Evolutionary conservation across 2,113 vertebrate species (phyloP).

Genomic region (Fulica atra): DNA sequence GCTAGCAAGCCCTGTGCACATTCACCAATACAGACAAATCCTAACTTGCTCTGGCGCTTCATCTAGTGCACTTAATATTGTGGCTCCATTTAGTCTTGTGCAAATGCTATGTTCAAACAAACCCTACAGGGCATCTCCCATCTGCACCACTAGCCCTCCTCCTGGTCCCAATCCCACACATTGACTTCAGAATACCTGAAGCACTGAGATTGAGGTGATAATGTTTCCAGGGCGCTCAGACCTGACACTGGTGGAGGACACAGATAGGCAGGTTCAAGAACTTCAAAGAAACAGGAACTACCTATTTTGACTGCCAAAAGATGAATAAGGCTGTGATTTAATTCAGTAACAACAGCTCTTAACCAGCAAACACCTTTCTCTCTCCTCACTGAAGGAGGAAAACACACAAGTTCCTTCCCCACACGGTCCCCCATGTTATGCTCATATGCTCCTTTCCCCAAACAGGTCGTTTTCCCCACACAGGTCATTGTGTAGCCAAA

Average conservation of each 20-base stretch:
- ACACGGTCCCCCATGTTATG: neutral
- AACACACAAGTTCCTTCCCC: neutral
- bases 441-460: neutral
- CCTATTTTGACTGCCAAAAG: neutral
- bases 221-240: neutral
- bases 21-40: slow-evolving; percentile 7
- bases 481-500: accelerated
- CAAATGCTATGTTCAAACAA: neutral
- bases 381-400: neutral
- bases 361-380: neutral
- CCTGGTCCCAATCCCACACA: neutral
- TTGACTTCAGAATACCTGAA: neutral
- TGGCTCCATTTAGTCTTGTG: neutral
- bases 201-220: neutral
- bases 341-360: neutral
- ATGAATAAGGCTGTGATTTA: neutral
- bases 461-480: neutral
- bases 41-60: slow-evolving; percentile 1
- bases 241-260: neutral
- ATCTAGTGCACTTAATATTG: neutral
- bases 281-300: neutral
- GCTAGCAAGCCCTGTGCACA: neutral
- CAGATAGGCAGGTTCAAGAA: neutral
- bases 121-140: neutral
- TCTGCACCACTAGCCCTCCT: neutral